phyloP scores from a whole-genome alignment of 2,888 invertebrate genomes.

The Hyles lineata region DNA sequence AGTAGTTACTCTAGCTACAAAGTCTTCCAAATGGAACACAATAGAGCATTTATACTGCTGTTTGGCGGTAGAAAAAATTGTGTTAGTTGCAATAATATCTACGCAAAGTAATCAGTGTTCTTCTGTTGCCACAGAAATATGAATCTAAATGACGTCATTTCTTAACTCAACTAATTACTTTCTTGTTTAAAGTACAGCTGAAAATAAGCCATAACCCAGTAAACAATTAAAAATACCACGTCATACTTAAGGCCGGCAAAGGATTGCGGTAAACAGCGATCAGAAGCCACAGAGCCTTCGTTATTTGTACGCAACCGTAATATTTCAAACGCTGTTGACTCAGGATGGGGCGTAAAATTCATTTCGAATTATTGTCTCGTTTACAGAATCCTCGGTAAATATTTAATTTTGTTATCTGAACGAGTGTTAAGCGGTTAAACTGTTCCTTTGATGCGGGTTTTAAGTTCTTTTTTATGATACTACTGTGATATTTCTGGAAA shows the following conservation, averaged over 20 bases:
- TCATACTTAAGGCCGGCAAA: neutral
- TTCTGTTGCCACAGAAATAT: no score
- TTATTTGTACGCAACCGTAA: constrained; percentile 28
- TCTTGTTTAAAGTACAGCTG: no score
- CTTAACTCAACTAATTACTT: no score
- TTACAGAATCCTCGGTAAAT: constrained; percentile 23
- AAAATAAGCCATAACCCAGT: neutral
- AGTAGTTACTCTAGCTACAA: no score
- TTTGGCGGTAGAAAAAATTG: no score
- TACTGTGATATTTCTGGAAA: neutral
- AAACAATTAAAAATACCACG: constrained; percentile 2
- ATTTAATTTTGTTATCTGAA: constrained; percentile 14
- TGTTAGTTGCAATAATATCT: no score
- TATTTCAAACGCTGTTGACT: constrained; percentile 31
- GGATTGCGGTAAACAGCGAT: constrained; percentile 22
- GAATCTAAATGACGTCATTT: no score
- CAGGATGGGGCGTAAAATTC: constrained; percentile 27
- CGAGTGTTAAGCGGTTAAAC: neutral
- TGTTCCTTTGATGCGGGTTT: neutral
- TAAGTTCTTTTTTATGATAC: neutral
- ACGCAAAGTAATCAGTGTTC: no score
- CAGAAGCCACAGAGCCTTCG: constrained; percentile 11
- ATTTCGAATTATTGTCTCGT: constrained; percentile 28
- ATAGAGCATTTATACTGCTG: no score
- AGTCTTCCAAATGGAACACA: no score